These are phyloP conservation scores for Drosophila rubida DNA, from an alignment of 2,888 invertebrate species.

Conservation along the genomic window DNA sequence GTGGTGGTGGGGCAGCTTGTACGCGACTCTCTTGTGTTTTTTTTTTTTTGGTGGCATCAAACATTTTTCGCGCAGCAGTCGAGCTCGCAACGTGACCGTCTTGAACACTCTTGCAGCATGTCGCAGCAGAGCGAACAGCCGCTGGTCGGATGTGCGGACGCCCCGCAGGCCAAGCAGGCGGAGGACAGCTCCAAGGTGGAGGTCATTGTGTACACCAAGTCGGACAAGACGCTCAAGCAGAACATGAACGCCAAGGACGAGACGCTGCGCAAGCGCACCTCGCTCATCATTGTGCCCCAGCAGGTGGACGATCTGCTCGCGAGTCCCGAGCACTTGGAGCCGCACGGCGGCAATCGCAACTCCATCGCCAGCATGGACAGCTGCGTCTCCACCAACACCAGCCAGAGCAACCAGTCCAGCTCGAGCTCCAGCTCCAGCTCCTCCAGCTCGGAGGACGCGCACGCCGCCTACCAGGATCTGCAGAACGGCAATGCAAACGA, in stretches of 20 bases:
- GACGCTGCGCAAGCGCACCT: slow-evolving; percentile 83
- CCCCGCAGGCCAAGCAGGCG: slow-evolving; percentile 28
- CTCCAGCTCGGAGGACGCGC: slow-evolving; percentile 66
- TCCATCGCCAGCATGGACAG: slow-evolving; percentile 84
- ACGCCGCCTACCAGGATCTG: slow-evolving; percentile 82
- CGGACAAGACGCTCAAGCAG: slow-evolving; percentile 84
- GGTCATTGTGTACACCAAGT: slow-evolving; percentile 83
- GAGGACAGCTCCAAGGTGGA: slow-evolving; percentile 80
- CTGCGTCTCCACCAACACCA: slow-evolving; percentile 78
- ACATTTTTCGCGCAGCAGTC: slow-evolving; percentile 22
- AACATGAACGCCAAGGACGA: slow-evolving; percentile 85
- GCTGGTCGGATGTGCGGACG: slow-evolving; percentile 5
- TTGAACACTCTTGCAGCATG: slow-evolving; percentile 56
- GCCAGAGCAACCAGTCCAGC: slow-evolving; percentile 74
- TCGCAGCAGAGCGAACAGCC: slow-evolving; percentile 55
- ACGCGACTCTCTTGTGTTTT: slow-evolving; percentile 18
- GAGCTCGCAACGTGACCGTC: slow-evolving; percentile 1
- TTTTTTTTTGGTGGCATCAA: slow-evolving; percentile 62
- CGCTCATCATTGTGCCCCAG: slow-evolving; percentile 83
- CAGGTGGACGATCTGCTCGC: slow-evolving; percentile 56
- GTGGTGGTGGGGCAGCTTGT: neutral
- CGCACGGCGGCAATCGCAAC: slow-evolving; percentile 72
- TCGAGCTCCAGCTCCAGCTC: slow-evolving; percentile 30
- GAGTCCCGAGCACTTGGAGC: slow-evolving; percentile 16
- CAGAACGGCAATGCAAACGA: slow-evolving; percentile 83